Conservation (phyloP, 2,888 invertebrate species). For the Nineta flava region DNA sequence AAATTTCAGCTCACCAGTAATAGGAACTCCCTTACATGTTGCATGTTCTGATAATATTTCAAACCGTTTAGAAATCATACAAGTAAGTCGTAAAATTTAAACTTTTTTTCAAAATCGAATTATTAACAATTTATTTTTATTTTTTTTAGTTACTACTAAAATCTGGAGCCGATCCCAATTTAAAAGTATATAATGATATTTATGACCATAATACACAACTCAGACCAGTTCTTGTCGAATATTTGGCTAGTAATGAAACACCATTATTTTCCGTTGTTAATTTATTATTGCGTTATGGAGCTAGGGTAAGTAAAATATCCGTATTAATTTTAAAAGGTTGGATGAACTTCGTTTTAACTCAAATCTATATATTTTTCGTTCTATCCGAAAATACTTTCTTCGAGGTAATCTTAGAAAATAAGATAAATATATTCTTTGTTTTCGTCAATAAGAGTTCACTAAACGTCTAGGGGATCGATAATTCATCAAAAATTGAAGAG, state of each 20-base stretch:
- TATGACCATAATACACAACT: conserved; percentile 48
- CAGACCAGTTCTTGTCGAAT: conserved; percentile 67
- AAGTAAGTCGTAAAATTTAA: conserved; percentile 15
- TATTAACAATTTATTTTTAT: conserved; percentile 4
- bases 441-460: no score
- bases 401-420: no score
- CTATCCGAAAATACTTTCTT: no score
- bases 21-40: conserved; percentile 68
- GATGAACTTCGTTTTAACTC: not conserved
- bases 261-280: conserved; percentile 49
- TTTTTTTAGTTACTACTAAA: conserved; percentile 45
- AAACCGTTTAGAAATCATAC: conserved; percentile 37
- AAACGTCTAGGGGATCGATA: no score
- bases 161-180: conserved; percentile 58
- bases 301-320: conserved; percentile 35
- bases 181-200: conserved; percentile 58
- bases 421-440: no score
- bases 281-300: conserved; percentile 58
- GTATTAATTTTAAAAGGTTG: not conserved
- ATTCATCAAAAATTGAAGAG: no score
- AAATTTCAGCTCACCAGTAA: conserved; percentile 63
- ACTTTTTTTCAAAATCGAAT: not conserved
- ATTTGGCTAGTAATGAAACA: conserved; percentile 57
- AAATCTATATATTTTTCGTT: not conserved
- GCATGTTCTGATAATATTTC: conserved; percentile 66